Conservation (phyloP, 37 sponge, comb jelly and placozoan genomes). For the Hexactinellida sp. region DNA sequence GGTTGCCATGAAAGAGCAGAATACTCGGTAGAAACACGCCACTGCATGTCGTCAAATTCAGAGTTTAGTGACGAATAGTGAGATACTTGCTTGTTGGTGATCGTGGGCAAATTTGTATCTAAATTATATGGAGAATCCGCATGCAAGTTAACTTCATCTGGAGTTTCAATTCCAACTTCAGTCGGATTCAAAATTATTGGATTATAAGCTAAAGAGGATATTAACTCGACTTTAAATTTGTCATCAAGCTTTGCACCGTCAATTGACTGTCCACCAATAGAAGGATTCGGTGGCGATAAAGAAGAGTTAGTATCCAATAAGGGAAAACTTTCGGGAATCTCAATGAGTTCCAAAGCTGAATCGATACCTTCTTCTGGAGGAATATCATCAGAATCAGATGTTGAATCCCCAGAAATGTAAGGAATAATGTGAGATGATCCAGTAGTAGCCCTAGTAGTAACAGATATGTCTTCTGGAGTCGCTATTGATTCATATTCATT, state of each 20-base stretch:
- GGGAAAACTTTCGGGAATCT: background rate
- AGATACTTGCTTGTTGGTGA: background rate
- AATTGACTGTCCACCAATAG: background rate
- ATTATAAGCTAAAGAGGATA: too few species aligned
- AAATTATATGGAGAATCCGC: background rate
- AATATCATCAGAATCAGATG: background rate
- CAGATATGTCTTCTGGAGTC: background rate
- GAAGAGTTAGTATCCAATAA: background rate
- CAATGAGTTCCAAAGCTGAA: background rate
- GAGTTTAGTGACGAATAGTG: background rate
- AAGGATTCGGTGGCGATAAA: background rate
- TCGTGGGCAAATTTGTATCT: background rate
- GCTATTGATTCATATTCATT: background rate
- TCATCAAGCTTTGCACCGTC: background rate
- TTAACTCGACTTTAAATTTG: background rate
- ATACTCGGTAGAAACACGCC: background rate
- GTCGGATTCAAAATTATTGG: background rate
- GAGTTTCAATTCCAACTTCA: background rate
- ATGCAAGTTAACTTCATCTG: background rate
- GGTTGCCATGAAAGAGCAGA: background rate
- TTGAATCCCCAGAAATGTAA: background rate
- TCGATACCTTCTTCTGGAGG: background rate
- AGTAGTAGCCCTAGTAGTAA: background rate
- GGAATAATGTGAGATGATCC: slow-evolving; percentile 8
- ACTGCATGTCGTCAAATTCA: background rate